phyloP scores from a whole-genome alignment of 2,888 invertebrate genomes.

The Drosophila macrothrix region DNA sequence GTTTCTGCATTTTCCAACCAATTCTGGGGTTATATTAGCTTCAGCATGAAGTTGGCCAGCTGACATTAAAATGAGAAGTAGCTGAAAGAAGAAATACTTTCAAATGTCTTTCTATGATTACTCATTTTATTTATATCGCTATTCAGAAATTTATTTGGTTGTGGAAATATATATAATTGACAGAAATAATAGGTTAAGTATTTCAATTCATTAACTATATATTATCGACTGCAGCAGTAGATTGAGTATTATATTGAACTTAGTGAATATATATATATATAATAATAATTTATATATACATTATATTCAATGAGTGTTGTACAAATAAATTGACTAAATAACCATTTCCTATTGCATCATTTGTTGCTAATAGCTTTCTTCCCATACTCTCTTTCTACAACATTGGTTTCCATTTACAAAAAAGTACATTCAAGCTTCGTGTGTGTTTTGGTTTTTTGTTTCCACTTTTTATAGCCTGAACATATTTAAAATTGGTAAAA shows the following conservation, averaged over 20 bases:
- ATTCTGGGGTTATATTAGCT: background rate
- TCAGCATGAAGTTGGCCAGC: background rate
- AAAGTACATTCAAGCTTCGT: background rate
- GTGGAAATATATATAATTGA: background rate
- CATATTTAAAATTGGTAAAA: too few species aligned
- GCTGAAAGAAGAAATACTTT: background rate
- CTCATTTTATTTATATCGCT: background rate
- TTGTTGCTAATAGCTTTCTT: background rate
- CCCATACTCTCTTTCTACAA: too few species aligned
- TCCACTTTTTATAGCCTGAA: too few species aligned
- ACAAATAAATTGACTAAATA: background rate
- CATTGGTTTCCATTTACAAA: too few species aligned
- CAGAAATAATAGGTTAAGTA: background rate
- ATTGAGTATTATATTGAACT: background rate
- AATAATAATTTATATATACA: background rate
- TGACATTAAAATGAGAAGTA: background rate
- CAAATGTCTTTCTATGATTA: background rate
- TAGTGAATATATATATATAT: background rate
- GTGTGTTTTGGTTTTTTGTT: too few species aligned
- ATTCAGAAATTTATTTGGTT: background rate
- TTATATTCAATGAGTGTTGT: background rate
- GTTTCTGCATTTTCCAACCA: slow-evolving; percentile 19
- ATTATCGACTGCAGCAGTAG: background rate
- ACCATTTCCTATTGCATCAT: background rate
- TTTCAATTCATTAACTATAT: background rate